Evolutionary conservation across 2,797 vertebrate genomes (phyloP).

Genomic region (Pristis pectinata): DNA sequence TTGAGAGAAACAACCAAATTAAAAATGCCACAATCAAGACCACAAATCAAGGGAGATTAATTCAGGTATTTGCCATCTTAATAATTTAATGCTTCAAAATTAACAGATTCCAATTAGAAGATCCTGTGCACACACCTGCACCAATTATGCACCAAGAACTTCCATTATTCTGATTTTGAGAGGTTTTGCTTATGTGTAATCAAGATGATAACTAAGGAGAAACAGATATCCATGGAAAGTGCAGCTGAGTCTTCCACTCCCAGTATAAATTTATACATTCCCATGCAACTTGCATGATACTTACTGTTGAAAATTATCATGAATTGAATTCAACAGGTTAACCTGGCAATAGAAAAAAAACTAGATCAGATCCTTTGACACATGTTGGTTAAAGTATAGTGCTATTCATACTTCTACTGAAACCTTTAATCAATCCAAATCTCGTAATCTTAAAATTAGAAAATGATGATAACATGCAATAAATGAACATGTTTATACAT

Average conservation of each 20-base stretch:
- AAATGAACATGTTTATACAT: not conserved
- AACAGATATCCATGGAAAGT: not conserved
- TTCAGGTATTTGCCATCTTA: not conserved
- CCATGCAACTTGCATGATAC: slow-evolving; percentile 50
- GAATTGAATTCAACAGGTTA: slow-evolving; percentile 89
- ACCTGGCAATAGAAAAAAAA: slow-evolving; percentile 60
- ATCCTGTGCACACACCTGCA: not conserved
- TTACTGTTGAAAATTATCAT: slow-evolving; percentile 97
- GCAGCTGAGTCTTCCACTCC: not conserved
- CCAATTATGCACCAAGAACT: not conserved
- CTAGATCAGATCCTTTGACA: not conserved
- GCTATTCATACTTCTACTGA: not conserved
- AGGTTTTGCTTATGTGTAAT: not conserved
- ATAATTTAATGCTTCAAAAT: not conserved
- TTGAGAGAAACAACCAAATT: not conserved
- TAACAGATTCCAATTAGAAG: not conserved
- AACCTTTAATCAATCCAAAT: not conserved
- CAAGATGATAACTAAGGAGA: not conserved
- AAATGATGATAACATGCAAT: not conserved
- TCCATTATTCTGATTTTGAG: not conserved
- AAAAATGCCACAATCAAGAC: not conserved
- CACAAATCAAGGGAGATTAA: not conserved
- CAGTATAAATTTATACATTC: not conserved
- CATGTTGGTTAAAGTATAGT: not conserved
- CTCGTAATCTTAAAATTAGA: not conserved